A percentile compares a stretch with the other conserved stretches of the same genome.
Conservation (phyloP, 2,797 vertebrate genomes). For the Rallus crepitans region DNA sequence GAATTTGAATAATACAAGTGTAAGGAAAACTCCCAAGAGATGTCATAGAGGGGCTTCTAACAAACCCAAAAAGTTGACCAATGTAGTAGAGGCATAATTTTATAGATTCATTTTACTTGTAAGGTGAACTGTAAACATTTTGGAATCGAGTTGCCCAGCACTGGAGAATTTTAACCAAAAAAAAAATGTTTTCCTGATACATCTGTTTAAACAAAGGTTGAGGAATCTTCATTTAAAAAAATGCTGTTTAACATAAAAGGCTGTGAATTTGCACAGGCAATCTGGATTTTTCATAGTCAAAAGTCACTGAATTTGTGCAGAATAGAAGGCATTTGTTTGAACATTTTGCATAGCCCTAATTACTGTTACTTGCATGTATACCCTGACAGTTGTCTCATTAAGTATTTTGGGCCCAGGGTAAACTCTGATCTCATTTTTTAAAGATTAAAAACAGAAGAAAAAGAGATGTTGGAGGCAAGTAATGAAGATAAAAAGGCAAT, state of each 20-base stretch:
- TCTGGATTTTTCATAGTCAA: not conserved
- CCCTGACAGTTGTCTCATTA: not conserved
- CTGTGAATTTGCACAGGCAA: not conserved
- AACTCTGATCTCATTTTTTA: not conserved
- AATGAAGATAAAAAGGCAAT: not conserved
- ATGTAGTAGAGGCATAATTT: not conserved
- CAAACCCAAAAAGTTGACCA: not conserved
- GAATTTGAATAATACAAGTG: not conserved
- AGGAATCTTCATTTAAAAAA: not conserved
- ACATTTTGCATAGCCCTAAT: not conserved
- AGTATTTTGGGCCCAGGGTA: not conserved
- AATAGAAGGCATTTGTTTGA: not conserved
- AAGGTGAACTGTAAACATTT: not conserved
- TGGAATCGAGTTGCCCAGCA: accelerated
- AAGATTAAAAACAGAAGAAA: not conserved
- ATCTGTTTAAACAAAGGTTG: not conserved
- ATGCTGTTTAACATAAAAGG: not conserved
- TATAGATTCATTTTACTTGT: not conserved
- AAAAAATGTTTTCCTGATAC: not conserved
- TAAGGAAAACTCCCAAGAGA: not conserved
- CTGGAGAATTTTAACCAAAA: not conserved
- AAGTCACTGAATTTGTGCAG: not conserved
- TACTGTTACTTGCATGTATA: not conserved
- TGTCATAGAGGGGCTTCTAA: not conserved
- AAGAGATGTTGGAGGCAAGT: not conserved